These are phyloP conservation scores for Petroica traversi DNA, from an alignment of 2,113 vertebrate genomes.

Conservation along the genomic window DNA sequence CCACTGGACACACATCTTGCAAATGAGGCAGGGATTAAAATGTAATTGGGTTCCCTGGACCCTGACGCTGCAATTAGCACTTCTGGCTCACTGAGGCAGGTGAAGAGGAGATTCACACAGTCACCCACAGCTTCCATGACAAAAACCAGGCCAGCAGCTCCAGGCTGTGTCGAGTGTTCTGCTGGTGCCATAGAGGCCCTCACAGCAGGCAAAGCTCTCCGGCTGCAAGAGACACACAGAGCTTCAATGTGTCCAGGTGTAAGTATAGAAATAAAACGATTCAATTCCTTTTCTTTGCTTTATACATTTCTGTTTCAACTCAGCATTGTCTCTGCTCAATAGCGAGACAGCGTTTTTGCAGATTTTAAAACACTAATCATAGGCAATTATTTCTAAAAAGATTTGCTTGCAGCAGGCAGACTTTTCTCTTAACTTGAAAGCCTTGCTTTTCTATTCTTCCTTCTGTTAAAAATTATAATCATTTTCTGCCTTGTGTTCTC, in stretches of 20 bases:
- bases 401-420: constrained; percentile 37
- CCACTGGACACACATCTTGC: no score
- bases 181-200: not conserved
- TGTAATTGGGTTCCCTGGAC: not conserved
- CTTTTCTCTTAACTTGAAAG: constrained; percentile 43
- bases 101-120: not conserved
- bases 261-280: constrained; percentile 14
- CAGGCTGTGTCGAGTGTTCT: not conserved
- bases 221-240: not conserved
- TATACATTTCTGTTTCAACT: constrained; percentile 44
- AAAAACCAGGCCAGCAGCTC: not conserved
- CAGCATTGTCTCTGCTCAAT: constrained; percentile 38
- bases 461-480: constrained; percentile 19
- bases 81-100: not conserved
- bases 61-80: not conserved
- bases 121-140: not conserved
- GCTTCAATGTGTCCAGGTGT: constrained; percentile 20
- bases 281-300: constrained; percentile 5
- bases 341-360: constrained; percentile 29
- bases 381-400: constrained; percentile 35
- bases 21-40: not conserved
- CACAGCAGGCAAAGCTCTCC: fast-evolving
- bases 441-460: constrained; percentile 2
- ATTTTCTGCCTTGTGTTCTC: constrained; percentile 39
- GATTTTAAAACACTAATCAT: constrained; percentile 37